Evolutionary conservation across 2,113 vertebrate genomes (phyloP).

Genomic region (Micromys minutus): DNA sequence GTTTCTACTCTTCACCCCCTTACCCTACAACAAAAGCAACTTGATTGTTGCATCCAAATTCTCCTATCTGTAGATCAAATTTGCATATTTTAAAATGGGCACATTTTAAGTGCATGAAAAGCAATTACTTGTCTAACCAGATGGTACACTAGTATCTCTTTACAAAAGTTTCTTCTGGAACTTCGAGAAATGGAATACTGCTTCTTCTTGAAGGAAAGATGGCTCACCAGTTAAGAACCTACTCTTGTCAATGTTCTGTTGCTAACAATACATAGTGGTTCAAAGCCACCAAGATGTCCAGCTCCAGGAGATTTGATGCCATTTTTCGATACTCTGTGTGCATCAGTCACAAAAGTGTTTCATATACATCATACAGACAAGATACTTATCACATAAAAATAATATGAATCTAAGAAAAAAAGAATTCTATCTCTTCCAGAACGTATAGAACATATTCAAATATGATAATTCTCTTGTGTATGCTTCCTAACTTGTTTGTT

Average conservation of each 20-base stretch:
- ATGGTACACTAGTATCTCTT: neutral
- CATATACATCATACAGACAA: neutral
- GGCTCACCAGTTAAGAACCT: neutral
- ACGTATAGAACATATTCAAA: neutral
- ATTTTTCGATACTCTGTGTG: neutral
- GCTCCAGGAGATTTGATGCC: neutral
- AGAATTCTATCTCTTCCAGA: neutral
- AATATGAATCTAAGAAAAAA: neutral
- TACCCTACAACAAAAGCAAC: neutral
- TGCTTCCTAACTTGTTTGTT: neutral
- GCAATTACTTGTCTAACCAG: neutral
- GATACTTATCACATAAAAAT: neutral
- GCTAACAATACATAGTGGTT: neutral
- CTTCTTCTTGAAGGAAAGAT: neutral
- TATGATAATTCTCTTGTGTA: neutral
- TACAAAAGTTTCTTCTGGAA: neutral
- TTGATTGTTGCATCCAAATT: neutral
- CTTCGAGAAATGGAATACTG: neutral
- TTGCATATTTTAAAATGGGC: neutral
- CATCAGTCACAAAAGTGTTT: neutral
- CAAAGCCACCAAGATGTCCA: neutral
- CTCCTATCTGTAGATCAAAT: conserved; percentile 9
- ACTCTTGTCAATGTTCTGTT: neutral
- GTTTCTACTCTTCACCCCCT: neutral
- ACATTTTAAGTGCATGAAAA: neutral